These are phyloP conservation scores for Asteroscopus sphinx DNA, from an alignment of 2,888 invertebrate species.

Conservation along the genomic window DNA sequence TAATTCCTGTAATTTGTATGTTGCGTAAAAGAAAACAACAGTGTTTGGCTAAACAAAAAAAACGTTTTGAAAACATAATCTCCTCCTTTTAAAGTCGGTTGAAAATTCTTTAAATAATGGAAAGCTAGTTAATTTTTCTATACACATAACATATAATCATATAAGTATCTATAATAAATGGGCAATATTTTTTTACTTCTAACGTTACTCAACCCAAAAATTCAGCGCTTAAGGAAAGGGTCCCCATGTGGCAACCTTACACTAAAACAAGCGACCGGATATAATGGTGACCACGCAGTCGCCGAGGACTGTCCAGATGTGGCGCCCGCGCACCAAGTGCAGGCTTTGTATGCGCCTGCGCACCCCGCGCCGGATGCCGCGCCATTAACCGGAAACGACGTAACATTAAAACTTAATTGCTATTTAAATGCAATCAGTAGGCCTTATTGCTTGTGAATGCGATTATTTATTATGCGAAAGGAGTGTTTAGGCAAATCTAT, in stretches of 20 bases:
- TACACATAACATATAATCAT: too few relatives aligned
- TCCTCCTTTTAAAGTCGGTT: too few relatives aligned
- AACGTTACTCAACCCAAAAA: too few relatives aligned
- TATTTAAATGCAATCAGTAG: slow-evolving; percentile 75
- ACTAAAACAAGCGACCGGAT: slow-evolving; percentile 52
- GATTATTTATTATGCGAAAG: slow-evolving; percentile 50
- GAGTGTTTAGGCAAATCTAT: slow-evolving; percentile 47
- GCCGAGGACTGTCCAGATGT: slow-evolving; percentile 66
- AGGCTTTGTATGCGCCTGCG: slow-evolving; percentile 78
- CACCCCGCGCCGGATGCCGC: slow-evolving; percentile 73
- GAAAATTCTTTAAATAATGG: too few relatives aligned
- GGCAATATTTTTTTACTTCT: too few relatives aligned
- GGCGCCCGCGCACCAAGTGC: slow-evolving; percentile 68
- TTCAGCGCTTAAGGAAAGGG: too few relatives aligned
- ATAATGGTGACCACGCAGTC: slow-evolving; percentile 50
- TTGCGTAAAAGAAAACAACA: too few relatives aligned
- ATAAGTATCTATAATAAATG: too few relatives aligned
- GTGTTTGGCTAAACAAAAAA: too few relatives aligned
- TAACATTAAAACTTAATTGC: slow-evolving; percentile 79
- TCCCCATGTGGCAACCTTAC: slow-evolving; percentile 34
- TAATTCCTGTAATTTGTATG: too few relatives aligned
- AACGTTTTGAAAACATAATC: too few relatives aligned
- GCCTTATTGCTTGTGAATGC: slow-evolving; percentile 50
- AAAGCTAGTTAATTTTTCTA: too few relatives aligned
- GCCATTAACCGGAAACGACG: slow-evolving; percentile 73